Evolutionary conservation across 2,113 vertebrate species (phyloP).

Genomic region (Dipodomys merriami): DNA sequence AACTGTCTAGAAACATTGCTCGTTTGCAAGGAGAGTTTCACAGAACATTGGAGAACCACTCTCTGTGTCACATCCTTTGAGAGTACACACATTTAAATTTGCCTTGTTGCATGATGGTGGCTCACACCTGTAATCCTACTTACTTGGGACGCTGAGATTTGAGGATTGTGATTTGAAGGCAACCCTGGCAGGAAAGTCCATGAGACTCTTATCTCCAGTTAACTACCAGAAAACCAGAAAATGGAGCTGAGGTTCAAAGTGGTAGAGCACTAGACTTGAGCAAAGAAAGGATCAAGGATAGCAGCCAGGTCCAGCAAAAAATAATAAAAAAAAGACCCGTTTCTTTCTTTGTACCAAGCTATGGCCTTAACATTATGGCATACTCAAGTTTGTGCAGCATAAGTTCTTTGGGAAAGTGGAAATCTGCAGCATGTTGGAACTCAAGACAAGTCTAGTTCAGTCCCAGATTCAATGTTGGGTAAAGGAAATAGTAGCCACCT

Average conservation of each 20-base stretch:
- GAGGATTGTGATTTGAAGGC: too few species aligned
- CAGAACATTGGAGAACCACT: background rate
- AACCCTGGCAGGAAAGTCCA: too few species aligned
- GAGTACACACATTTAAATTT: background rate
- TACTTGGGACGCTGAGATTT: too few species aligned
- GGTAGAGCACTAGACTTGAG: too few species aligned
- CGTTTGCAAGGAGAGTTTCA: background rate
- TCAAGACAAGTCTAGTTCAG: background rate
- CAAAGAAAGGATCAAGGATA: too few species aligned
- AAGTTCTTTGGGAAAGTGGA: background rate
- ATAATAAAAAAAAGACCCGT: too few species aligned
- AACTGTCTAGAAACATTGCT: background rate
- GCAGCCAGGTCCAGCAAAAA: too few species aligned
- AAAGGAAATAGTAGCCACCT: background rate
- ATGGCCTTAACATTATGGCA: background rate
- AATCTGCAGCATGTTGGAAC: background rate
- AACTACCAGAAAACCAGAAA: too few species aligned
- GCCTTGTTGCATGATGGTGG: too few species aligned
- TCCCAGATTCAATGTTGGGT: background rate
- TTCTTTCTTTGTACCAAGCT: constrained; percentile 19
- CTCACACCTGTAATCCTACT: too few species aligned
- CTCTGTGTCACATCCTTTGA: constrained; percentile 39
- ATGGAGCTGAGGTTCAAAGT: too few species aligned
- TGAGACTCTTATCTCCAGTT: too few species aligned
- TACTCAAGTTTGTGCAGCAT: background rate